Percentiles rank a stretch among this genome's conserved stretches.
phyloP scores from a whole-genome alignment of 2,797 vertebrate species.

The Sebastes kiyomatsui region DNA sequence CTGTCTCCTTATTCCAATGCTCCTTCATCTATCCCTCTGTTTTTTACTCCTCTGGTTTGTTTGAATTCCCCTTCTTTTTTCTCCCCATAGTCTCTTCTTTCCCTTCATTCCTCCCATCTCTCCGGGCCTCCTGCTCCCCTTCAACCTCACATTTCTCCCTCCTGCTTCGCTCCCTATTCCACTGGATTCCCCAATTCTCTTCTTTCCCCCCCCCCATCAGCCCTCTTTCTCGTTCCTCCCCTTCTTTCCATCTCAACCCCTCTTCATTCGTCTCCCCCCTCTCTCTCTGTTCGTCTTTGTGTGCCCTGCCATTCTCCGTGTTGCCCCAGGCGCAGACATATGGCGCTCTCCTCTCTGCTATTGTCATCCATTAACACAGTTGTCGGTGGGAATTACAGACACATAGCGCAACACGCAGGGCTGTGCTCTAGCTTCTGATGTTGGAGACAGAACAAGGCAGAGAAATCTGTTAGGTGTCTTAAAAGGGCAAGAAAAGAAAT shows the following conservation, averaged over 20 bases:
- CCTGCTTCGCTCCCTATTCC: neutral
- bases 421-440: constrained; percentile 56
- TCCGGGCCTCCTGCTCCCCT: neutral
- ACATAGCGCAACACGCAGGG: constrained; percentile 59
- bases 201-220: neutral
- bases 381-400: constrained; percentile 79
- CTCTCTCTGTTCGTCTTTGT: constrained; percentile 59
- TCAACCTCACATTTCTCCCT: neutral
- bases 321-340: constrained; percentile 78
- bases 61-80: neutral
- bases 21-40: neutral
- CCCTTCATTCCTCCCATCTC: neutral
- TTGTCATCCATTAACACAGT: constrained; percentile 82
- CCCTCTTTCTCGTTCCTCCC: neutral
- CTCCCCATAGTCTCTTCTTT: neutral
- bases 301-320: constrained; percentile 69
- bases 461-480: constrained; percentile 39
- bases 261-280: constrained; percentile 24
- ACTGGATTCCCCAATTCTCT: neutral
- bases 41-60: neutral
- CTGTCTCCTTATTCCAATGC: neutral
- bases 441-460: constrained; percentile 53
- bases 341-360: constrained; percentile 74
- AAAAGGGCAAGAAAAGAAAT: constrained; percentile 29
- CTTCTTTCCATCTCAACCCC: constrained; percentile 13